Evolutionary conservation across 2,113 vertebrate species (phyloP), one percentile per base, ranked within the genome.

Genomic region (Pogona vitticeps): DNA sequence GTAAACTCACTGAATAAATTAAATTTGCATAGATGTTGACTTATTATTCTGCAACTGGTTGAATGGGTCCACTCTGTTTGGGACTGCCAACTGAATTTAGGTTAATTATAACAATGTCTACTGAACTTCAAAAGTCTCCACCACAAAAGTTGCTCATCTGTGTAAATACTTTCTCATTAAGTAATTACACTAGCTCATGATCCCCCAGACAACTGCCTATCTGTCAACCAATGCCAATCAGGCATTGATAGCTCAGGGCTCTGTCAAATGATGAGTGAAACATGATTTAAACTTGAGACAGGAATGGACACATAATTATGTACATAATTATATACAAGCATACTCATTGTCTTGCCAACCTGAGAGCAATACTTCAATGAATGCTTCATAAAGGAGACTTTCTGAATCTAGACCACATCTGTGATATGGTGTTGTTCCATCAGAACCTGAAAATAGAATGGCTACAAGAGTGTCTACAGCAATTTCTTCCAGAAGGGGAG

Each of bases 151-250:
- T 78, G 76, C 70, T 85, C 76, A 79, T 68, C 46, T 26, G 23
- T 73, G 56, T 17, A 58, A 70, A 85, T 86, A 70, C 65, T 80
- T 61, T 31, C 67, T 58, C 67, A 61, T 79, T 61, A 71, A 72
- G 56, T 36, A 80, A 80, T 70, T 86, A 80, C 18, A 71, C 58
- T 46, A 86, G 38, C 52, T 15, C 78, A n/a, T 86, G 76, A 79
- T 70, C 33, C 42, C n/a, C 56, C 65, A 79, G 63, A 72, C 20
- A 56, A 38, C 56, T 72, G 3, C 67, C 56, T 71, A 71, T 58
- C 46, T 46, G 79, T 71, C 76, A 85, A 56, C 21, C 75, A 77
- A 52, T 33, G 33, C 38, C 42, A 77, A 85, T 58, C 75, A 38
- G 31, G 42, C 65, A 70, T 56, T 56, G 18, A 52, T 23, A 28